A percentile compares a stretch with the other conserved stretches of the same genome.
phyloP scores from a whole-genome alignment of 2,888 invertebrate genomes.

The Suillia variegata region DNA sequence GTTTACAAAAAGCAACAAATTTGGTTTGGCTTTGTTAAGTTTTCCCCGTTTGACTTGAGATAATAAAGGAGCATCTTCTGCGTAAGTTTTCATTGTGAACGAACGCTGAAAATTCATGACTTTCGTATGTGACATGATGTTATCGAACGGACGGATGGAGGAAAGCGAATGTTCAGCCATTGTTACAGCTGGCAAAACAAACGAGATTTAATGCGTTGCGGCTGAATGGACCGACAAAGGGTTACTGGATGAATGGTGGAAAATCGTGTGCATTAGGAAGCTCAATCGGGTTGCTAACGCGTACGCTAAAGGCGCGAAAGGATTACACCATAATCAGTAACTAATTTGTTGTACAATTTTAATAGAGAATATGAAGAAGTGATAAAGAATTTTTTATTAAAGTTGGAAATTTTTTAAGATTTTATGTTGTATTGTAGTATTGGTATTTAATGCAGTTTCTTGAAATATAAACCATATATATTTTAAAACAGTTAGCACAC shows the following conservation, averaged over 20 bases:
- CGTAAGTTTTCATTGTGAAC: not conserved
- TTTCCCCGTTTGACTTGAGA: conserved; percentile 10
- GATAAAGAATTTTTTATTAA: not conserved
- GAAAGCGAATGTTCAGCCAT: conserved; percentile 30
- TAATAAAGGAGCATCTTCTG: conserved; percentile 1
- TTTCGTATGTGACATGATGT: conserved; percentile 20
- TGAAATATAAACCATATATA: no score
- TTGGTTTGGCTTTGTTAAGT: conserved; percentile 25
- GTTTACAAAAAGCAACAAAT: conserved; percentile 7
- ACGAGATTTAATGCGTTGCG: conserved; percentile 54
- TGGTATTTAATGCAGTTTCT: no score
- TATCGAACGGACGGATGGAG: conserved; percentile 23
- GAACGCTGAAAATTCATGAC: not conserved
- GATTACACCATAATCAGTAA: conserved; percentile 43
- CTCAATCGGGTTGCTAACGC: not conserved
- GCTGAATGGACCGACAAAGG: conserved; percentile 41
- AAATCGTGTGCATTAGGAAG: not conserved
- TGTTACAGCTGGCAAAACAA: conserved; percentile 57
- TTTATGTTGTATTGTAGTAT: no score
- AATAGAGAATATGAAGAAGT: conserved; percentile 16
- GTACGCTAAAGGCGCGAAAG: not conserved
- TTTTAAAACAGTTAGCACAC: no score
- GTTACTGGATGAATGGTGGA: conserved; percentile 1
- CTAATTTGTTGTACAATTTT: conserved; percentile 42
- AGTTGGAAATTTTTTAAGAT: not conserved